Evolutionary conservation across 2,113 vertebrate species (phyloP).

Genomic region (Tretioscincus oriximinensis): DNA sequence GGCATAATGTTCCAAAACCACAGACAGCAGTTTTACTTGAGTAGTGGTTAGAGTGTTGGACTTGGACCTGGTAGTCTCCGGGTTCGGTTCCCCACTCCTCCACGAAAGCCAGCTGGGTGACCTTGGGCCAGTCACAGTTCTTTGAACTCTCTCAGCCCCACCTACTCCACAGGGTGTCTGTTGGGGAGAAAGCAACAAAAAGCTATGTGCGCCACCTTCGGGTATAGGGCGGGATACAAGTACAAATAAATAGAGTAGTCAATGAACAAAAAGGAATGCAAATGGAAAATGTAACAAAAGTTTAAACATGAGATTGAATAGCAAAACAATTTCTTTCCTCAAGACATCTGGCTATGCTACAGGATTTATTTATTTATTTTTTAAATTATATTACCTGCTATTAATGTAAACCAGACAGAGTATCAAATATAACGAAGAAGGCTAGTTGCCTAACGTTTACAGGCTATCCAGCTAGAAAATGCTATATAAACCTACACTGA

Average conservation of each 20-base stretch:
- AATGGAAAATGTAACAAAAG: not conserved
- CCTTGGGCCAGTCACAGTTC: too few species aligned
- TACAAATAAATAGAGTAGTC: too few species aligned
- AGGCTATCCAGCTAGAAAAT: not conserved
- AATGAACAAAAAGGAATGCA: not conserved
- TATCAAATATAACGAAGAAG: not conserved
- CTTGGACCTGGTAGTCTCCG: too few species aligned
- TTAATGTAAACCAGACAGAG: not conserved
- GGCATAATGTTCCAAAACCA: not conserved
- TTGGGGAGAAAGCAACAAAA: too few species aligned
- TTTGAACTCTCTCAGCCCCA: too few species aligned
- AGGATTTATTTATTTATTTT: not conserved
- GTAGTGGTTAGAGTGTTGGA: too few species aligned
- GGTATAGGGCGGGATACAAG: too few species aligned
- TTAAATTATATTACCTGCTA: not conserved
- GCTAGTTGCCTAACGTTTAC: not conserved
- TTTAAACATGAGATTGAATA: not conserved
- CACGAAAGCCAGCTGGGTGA: too few species aligned
- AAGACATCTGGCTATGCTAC: not conserved
- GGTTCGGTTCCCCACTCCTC: too few species aligned
- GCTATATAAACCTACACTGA: not conserved
- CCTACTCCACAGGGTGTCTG: too few species aligned
- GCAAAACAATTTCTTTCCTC: not conserved
- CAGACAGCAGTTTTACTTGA: not conserved
- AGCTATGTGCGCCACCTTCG: too few species aligned